Conservation (phyloP, 1,140 invertebrate genomes). For the Brachionus asplanchnoidis region DNA sequence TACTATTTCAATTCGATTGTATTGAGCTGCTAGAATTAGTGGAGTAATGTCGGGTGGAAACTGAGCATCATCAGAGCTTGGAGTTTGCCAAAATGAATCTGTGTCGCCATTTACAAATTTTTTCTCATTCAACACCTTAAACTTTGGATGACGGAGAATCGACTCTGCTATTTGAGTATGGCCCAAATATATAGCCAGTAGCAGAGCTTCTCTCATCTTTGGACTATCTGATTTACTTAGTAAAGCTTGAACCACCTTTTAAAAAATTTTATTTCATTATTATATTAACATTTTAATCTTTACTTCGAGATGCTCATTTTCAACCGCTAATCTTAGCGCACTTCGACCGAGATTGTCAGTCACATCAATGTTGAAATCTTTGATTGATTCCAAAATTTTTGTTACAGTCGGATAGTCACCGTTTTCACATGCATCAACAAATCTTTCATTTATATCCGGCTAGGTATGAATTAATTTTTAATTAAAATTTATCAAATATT, state of each 20-base stretch:
- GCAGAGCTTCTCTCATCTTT: conserved; percentile 53
- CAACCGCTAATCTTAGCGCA: conserved; percentile 50
- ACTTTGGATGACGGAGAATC: conserved; percentile 53
- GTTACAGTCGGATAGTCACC: conserved; percentile 46
- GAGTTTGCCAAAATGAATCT: conserved; percentile 42
- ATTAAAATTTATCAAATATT: neutral
- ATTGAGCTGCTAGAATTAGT: conserved; percentile 50
- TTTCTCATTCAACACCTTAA: conserved; percentile 43
- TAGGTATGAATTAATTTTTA: neutral
- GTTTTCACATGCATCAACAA: conserved; percentile 41
- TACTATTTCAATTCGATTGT: conserved; percentile 51
- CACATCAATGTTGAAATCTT: conserved; percentile 50
- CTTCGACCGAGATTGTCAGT: conserved; percentile 51
- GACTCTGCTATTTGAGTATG: conserved; percentile 55
- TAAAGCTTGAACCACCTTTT: conserved; percentile 48
- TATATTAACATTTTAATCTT: neutral
- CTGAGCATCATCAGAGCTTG: conserved; percentile 45
- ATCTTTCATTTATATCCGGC: conserved; percentile 40
- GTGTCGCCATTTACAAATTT: conserved; percentile 28
- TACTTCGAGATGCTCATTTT: conserved; percentile 54
- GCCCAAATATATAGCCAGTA: conserved; percentile 53
- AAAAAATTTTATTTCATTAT: neutral
- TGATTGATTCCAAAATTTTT: conserved; percentile 48
- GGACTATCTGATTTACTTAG: conserved; percentile 49
- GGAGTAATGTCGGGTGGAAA: conserved; percentile 52